Base-by-base conservation (phyloP, 2,888 invertebrate genomes). In the Drosophila macrospina region DNA sequence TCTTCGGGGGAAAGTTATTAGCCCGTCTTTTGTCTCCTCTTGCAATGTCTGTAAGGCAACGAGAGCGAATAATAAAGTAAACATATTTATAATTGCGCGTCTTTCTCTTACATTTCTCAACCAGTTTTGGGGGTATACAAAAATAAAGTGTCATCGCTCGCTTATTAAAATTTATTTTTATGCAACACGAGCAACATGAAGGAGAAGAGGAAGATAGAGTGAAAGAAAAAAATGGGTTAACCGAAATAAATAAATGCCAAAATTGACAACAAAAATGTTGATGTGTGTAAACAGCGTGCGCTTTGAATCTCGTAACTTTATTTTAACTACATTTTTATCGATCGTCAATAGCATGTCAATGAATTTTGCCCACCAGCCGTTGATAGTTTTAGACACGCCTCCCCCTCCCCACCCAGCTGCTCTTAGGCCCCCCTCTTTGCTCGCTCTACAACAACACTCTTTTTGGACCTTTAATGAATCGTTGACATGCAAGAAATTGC, bases 241-340 rank as follows among this genome's bases (percentile, higher is more conserved):
- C 50, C 48, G 71, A 78, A 72, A 71, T 51, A 78, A 72, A 71
- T 51, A 65, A 65, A 69, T 54, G 44, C 24, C 36, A 34, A 63
- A 67, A 64, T 63, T 66, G 79, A 69, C 74, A 72, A 65, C 63
- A 26, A 52, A 61, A 70, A 39, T 52, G 55, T 80, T 74, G 13
- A 76, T 78, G 65, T 61, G 56, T 50, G 69, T 54, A 64, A 82
- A 62, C 69, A 70, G 52, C 57, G 63, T 41, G 66, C 70, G 50
- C 54, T 47, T 37, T 54, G 50, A 61, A 48, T 28, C 59, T 42
- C 55, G 65, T 72, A 84, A 81, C 80, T 79, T 78, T 78, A 70
- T 80, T 81, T 78, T 80, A 81, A 81, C 81, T 73, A 80, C 69
- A 66, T 75, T 84, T 83, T 80, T 81, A 83, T 83, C 82, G 82